Conservation (phyloP, 2,113 vertebrate species). For the Paracanthobrama guichenoti region DNA sequence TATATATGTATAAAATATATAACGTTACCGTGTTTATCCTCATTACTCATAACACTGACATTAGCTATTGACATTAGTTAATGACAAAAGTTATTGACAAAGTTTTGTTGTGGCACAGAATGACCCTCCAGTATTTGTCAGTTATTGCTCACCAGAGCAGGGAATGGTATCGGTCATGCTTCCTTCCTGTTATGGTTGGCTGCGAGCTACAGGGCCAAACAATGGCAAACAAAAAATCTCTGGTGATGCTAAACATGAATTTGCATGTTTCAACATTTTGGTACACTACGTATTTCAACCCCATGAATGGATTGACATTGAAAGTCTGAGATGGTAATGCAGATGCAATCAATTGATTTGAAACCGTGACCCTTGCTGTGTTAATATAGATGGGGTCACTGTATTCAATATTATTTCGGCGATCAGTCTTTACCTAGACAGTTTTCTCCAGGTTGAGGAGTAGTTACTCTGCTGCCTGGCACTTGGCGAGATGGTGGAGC, state of each 20-base stretch:
- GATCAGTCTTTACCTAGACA: not conserved
- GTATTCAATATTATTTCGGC: not conserved
- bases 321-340: too few relatives aligned
- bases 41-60: not conserved
- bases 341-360: too few relatives aligned
- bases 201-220: too few relatives aligned
- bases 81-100: not conserved
- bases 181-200: too few relatives aligned
- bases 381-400: constrained; percentile 8
- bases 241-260: too few relatives aligned
- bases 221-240: too few relatives aligned
- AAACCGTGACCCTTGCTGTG: not conserved
- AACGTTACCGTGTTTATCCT: not conserved
- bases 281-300: too few relatives aligned
- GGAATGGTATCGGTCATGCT: not conserved
- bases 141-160: constrained; percentile 24
- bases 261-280: too few relatives aligned
- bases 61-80: not conserved
- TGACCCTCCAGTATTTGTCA: constrained; percentile 6
- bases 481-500: too few relatives aligned
- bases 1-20: not conserved
- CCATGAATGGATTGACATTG: too few relatives aligned
- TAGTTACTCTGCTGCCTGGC: too few relatives aligned
- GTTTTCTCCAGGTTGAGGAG: not conserved
- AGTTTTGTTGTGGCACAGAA: not conserved